These are phyloP conservation scores for Eumacrocentrus americanus DNA, from an alignment of 2,888 invertebrate genomes.

Conservation along the genomic window DNA sequence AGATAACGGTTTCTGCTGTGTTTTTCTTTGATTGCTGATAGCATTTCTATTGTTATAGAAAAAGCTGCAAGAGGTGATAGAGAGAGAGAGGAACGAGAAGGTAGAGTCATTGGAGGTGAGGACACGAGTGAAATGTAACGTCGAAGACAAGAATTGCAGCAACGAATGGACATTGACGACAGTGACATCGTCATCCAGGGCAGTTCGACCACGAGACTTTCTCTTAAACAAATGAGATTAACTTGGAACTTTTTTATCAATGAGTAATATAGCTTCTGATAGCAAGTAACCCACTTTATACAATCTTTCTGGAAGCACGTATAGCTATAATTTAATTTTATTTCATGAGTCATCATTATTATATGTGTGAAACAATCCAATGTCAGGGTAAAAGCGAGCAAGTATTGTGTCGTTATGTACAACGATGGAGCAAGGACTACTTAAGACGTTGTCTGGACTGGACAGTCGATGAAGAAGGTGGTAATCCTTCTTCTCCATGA, in stretches of 20 bases:
- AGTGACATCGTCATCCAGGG: conserved; percentile 92
- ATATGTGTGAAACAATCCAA: conserved; percentile 34
- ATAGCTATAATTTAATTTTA: neutral
- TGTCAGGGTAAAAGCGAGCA: conserved; percentile 82
- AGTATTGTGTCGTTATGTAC: conserved; percentile 87
- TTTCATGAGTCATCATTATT: neutral
- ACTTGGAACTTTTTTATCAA: conserved; percentile 9
- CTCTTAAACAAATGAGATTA: conserved; percentile 84
- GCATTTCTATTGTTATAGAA: too few species aligned
- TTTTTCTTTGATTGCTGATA: conserved; percentile 27
- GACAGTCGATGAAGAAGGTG: conserved; percentile 85
- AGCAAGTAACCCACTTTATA: neutral
- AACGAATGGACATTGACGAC: conserved; percentile 83
- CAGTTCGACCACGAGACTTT: conserved; percentile 80
- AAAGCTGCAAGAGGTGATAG: conserved; percentile 85
- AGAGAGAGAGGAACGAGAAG: conserved; percentile 81
- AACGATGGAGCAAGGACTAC: conserved; percentile 95
- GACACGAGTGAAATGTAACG: conserved; percentile 68
- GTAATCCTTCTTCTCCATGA: conserved; percentile 82
- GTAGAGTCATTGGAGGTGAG: conserved; percentile 76
- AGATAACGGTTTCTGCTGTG: neutral
- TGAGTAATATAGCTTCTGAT: neutral
- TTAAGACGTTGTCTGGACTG: conserved; percentile 89
- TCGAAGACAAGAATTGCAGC: conserved; percentile 63
- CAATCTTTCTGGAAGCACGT: neutral